Conservation (phyloP, 2,113 vertebrate genomes). For the Prochilodus magdalenae region DNA sequence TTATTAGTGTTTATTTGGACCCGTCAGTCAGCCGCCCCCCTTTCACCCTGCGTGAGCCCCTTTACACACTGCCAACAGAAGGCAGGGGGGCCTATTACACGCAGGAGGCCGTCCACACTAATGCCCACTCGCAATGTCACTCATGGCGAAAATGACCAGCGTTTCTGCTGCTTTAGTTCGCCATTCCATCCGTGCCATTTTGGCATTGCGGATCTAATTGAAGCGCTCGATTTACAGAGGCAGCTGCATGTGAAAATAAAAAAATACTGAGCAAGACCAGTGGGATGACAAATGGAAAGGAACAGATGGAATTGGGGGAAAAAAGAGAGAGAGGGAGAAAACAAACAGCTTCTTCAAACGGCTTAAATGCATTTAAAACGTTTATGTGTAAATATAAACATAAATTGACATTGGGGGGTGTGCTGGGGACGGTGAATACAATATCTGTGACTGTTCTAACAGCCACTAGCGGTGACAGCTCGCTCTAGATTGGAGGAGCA, state of each 20-base stretch:
- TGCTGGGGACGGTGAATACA: constrained; percentile 66
- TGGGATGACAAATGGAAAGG: constrained; percentile 66
- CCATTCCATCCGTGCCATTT: constrained; percentile 63
- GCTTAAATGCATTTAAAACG: constrained; percentile 79
- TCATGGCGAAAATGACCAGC: constrained; percentile 59
- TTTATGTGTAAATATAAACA: constrained; percentile 77
- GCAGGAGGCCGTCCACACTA: constrained; percentile 60
- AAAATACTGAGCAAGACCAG: constrained; percentile 63
- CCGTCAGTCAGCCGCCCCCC: constrained; percentile 24
- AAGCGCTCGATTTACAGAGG: constrained; percentile 67
- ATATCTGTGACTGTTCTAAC: constrained; percentile 76
- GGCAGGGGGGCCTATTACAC: constrained; percentile 54
- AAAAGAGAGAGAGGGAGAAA: not conserved
- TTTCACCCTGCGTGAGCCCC: constrained; percentile 31
- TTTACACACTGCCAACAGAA: constrained; percentile 48
- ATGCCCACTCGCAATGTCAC: constrained; percentile 69
- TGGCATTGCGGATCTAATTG: constrained; percentile 71
- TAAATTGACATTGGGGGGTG: constrained; percentile 71
- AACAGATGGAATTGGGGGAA: constrained; percentile 55
- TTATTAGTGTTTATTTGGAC: constrained; percentile 16
- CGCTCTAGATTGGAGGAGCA: constrained; percentile 69
- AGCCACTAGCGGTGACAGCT: constrained; percentile 71
- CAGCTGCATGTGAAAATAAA: constrained; percentile 72
- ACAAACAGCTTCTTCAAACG: constrained; percentile 67
- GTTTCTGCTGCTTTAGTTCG: constrained; percentile 57